phyloP scores from a whole-genome alignment of 2,113 vertebrate genomes.

The Ciconia stormi region DNA sequence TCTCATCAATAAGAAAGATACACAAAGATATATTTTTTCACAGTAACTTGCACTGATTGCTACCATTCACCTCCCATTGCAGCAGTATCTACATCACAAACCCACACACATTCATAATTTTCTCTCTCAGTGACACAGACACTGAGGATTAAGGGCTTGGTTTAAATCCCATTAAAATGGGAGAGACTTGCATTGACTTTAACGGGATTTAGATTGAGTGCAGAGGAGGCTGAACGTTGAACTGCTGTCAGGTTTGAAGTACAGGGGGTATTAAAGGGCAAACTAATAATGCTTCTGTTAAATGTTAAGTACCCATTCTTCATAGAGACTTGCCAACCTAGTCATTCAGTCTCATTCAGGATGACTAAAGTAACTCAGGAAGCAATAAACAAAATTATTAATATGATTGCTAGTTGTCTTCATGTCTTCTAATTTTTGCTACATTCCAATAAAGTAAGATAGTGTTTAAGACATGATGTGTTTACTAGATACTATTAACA shows the following conservation, averaged over 20 bases:
- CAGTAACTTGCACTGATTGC: neutral
- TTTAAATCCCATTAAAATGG: conserved; percentile 55
- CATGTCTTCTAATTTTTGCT: neutral
- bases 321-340: conserved; percentile 10
- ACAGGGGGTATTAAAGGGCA: conserved; percentile 38
- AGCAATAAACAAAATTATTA: conserved; percentile 26
- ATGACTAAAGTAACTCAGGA: neutral
- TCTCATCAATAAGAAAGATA: neutral
- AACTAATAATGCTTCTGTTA: conserved; percentile 51
- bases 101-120: neutral
- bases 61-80: neutral
- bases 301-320: conserved; percentile 29
- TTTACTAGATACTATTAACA: neutral
- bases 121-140: conserved; percentile 5
- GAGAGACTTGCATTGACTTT: conserved; percentile 37
- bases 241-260: conserved; percentile 17
- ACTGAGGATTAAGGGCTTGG: conserved; percentile 22
- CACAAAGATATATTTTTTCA: neutral
- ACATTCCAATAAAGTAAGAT: neutral
- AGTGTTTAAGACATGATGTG: neutral
- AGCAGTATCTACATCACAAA: neutral
- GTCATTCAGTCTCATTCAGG: conserved; percentile 11
- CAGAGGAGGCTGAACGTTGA: neutral
- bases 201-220: conserved; percentile 48
- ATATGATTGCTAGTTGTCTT: neutral